phyloP scores from a whole-genome alignment of 2,888 invertebrate species.

The Malthinus flaveolus region DNA sequence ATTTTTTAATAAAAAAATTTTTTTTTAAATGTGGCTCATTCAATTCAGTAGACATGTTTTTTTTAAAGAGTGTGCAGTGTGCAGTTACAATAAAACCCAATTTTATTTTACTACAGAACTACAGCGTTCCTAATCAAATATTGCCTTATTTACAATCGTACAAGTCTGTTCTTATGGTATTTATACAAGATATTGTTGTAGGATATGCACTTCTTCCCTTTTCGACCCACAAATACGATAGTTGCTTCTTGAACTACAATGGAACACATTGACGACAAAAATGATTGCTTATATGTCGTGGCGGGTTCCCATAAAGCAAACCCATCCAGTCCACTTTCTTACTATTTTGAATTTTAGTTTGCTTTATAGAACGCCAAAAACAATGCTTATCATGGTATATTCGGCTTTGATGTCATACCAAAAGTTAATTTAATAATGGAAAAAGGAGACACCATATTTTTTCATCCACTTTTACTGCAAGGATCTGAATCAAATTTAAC shows the following conservation, averaged over 20 bases:
- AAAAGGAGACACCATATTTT: slow-evolving; percentile 84
- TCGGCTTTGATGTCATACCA: slow-evolving; percentile 53
- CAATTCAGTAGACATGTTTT: too few relatives aligned
- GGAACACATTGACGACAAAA: slow-evolving; percentile 69
- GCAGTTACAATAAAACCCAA: too few relatives aligned
- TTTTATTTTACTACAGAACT: too few relatives aligned
- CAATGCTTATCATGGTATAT: slow-evolving; percentile 70
- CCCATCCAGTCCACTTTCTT: slow-evolving; percentile 59
- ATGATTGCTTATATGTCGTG: slow-evolving; percentile 80
- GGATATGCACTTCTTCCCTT: slow-evolving; percentile 87
- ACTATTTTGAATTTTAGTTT: background rate
- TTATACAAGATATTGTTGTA: slow-evolving; percentile 48
- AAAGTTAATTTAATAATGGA: slow-evolving; percentile 73
- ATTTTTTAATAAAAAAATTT: too few relatives aligned
- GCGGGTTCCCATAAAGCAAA: slow-evolving; percentile 71
- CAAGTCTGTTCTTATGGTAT: too few relatives aligned
- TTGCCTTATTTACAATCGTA: too few relatives aligned
- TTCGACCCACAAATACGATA: slow-evolving; percentile 76
- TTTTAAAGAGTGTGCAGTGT: background rate
- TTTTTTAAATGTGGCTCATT: too few relatives aligned
- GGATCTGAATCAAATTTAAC: slow-evolving; percentile 81
- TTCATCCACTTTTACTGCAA: slow-evolving; percentile 81
- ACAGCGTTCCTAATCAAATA: too few relatives aligned
- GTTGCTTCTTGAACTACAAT: slow-evolving; percentile 87
- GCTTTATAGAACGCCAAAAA: slow-evolving; percentile 56